Evolutionary conservation across 2,113 vertebrate genomes (phyloP).

Genomic region (Prietella phreatophila): DNA sequence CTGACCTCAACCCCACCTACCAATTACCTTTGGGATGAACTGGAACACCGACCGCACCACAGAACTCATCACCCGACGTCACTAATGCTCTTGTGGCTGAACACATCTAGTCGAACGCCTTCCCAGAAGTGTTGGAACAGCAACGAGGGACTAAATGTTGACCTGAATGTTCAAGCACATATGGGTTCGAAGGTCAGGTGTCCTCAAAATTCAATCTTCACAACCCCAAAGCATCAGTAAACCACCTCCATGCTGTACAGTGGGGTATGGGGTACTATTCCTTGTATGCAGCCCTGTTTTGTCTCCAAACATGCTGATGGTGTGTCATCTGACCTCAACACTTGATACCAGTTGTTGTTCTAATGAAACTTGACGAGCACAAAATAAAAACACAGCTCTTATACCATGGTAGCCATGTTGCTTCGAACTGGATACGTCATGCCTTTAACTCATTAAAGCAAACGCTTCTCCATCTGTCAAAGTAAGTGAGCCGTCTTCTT

Average conservation of each 20-base stretch:
- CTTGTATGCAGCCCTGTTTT: background rate
- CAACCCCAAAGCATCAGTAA: background rate
- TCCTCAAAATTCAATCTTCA: background rate
- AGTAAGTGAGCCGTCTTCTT: constrained; percentile 51
- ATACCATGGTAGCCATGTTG: background rate
- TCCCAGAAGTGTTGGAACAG: too few species aligned
- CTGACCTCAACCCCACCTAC: background rate
- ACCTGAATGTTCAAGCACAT: background rate
- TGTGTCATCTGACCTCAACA: background rate
- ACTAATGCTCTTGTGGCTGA: background rate
- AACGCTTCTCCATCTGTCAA: constrained; percentile 48
- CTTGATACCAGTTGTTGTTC: background rate
- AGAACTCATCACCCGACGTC: background rate
- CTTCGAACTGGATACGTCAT: constrained; percentile 18
- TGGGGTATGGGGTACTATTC: background rate
- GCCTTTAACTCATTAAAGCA: constrained; percentile 41
- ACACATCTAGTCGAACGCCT: background rate
- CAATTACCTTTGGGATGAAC: background rate
- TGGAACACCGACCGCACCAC: background rate
- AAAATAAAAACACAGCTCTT: background rate
- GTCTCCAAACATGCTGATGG: background rate
- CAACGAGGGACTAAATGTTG: background rate
- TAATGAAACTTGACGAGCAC: background rate
- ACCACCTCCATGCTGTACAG: background rate
- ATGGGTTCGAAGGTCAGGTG: background rate